phyloP scores from a whole-genome alignment of 2,888 invertebrate species.

The Dione juno region DNA sequence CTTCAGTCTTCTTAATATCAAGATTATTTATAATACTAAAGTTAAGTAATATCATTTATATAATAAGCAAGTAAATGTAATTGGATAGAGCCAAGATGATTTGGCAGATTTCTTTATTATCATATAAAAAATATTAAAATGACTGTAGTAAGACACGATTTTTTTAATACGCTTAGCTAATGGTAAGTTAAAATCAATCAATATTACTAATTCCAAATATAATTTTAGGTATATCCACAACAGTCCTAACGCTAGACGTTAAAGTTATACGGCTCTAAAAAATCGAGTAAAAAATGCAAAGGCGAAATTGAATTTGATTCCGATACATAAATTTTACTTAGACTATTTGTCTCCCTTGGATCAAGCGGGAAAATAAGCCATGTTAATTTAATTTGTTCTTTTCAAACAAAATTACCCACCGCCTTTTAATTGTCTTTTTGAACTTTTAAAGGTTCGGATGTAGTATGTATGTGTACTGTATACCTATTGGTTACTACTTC shows the following conservation, averaged over 20 bases:
- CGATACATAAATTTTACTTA: conserved; percentile 83
- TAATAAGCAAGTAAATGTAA: neutral
- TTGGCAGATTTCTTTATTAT: neutral
- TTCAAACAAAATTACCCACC: conserved; percentile 69
- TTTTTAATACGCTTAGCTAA: neutral
- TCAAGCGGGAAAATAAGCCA: conserved; percentile 64
- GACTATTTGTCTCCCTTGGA: conserved; percentile 79
- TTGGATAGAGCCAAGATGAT: neutral
- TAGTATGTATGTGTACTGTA: conserved; percentile 26
- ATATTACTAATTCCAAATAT: conserved; percentile 26
- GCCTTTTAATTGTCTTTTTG: conserved; percentile 67
- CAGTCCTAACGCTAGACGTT: conserved; percentile 56
- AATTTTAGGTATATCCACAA: conserved; percentile 56
- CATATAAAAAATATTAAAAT: neutral
- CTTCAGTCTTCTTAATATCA: conserved; percentile 50
- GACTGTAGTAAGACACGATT: too few relatives aligned
- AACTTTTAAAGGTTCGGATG: conserved; percentile 28
- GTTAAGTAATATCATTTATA: neutral
- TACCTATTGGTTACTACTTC: conserved; percentile 46
- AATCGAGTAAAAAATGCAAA: conserved; percentile 81
- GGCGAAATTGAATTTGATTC: conserved; percentile 82
- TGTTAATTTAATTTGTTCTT: conserved; percentile 69
- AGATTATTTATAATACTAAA: neutral
- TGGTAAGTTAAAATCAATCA: neutral
- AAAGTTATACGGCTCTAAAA: conserved; percentile 70